Evolutionary conservation across 2,797 vertebrate species (phyloP).

Genomic region (Hoplostethus mediterraneus): DNA sequence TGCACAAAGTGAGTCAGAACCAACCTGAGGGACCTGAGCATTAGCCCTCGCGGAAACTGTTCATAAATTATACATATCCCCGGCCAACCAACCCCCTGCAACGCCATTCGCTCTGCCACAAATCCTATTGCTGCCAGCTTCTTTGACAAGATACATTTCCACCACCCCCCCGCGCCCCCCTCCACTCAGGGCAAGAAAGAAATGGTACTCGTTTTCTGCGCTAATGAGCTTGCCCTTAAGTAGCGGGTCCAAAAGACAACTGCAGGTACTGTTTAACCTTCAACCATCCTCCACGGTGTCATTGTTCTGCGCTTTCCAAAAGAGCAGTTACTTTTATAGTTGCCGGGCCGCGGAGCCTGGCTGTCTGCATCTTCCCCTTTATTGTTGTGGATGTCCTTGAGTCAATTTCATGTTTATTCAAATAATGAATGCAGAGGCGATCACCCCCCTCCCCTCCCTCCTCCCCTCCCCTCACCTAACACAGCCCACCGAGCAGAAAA

Average conservation of each 20-base stretch:
- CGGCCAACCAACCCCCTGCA: background rate
- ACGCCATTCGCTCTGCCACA: conserved; percentile 29
- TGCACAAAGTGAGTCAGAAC: background rate
- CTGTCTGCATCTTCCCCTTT: conserved; percentile 14
- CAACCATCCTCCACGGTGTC: conserved; percentile 24
- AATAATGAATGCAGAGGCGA: conserved; percentile 27
- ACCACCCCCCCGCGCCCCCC: too few species aligned
- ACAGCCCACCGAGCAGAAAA: conserved; percentile 10
- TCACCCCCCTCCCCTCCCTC: background rate
- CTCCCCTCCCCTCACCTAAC: background rate
- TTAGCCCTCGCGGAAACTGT: background rate
- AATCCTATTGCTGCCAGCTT: conserved; percentile 32
- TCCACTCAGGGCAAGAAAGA: conserved; percentile 19
- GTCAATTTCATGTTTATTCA: conserved; percentile 44
- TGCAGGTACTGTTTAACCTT: conserved; percentile 48
- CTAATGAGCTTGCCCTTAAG: conserved; percentile 61
- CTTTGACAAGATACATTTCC: conserved; percentile 34
- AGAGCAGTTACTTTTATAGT: conserved; percentile 21
- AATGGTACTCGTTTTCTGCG: conserved; percentile 24
- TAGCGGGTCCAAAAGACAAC: conserved; percentile 33
- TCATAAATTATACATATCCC: conserved; percentile 16
- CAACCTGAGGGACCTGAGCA: conserved; percentile 10
- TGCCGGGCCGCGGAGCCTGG: conserved; percentile 4
- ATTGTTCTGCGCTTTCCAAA: conserved; percentile 8
- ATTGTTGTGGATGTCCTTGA: conserved; percentile 37